phyloP scores from a whole-genome alignment of 2,888 invertebrate species.

The Oligia fasciuncula region DNA sequence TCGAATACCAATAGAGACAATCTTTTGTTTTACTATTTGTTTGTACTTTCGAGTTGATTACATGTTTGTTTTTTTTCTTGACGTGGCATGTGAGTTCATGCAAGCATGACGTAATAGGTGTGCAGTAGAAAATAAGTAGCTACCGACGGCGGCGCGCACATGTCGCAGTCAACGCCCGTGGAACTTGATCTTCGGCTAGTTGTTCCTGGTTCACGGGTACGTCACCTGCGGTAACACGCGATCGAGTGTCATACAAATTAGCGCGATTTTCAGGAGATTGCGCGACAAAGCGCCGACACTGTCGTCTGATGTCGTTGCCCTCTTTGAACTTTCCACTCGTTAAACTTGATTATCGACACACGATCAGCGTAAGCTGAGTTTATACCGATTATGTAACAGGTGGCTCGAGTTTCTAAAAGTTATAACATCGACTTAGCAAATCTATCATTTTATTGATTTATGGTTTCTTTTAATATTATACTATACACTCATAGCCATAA shows the following conservation, averaged over 20 bases:
- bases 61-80: background rate
- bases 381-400: constrained; percentile 77
- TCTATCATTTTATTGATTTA: constrained; percentile 42
- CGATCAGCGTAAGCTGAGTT: constrained; percentile 71
- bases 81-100: constrained; percentile 22
- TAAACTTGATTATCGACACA: constrained; percentile 87
- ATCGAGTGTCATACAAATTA: constrained; percentile 78
- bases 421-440: constrained; percentile 38
- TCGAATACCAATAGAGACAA: constrained; percentile 3
- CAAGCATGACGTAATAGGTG: constrained; percentile 43
- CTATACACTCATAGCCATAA: constrained; percentile 5
- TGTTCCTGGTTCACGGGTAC: constrained; percentile 78
- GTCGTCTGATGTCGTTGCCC: constrained; percentile 80
- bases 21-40: constrained; percentile 14
- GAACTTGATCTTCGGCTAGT: constrained; percentile 65
- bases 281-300: constrained; percentile 80
- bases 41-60: constrained; percentile 20
- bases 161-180: constrained; percentile 66
- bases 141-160: constrained; percentile 51
- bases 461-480: constrained; percentile 21
- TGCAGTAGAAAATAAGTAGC: constrained; percentile 50
- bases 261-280: constrained; percentile 83
- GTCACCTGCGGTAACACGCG: constrained; percentile 68
- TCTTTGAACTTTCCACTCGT: constrained; percentile 87
- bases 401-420: constrained; percentile 71